Conservation (phyloP, 2,113 vertebrate genomes). For the Lathamus discolor region DNA sequence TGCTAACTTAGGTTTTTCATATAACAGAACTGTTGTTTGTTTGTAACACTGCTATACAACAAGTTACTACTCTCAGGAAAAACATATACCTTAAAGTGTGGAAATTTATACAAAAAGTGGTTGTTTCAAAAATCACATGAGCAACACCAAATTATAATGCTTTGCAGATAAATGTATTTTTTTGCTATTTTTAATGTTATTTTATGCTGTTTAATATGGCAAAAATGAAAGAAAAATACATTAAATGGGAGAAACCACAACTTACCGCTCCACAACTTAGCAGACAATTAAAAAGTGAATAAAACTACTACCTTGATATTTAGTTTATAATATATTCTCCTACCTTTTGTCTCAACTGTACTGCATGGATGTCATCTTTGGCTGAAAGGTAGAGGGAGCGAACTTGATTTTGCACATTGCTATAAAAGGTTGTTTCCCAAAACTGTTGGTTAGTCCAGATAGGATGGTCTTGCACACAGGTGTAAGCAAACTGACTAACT, state of each 20-base stretch:
- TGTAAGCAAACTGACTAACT: conserved; percentile 96
- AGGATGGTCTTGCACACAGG: conserved; percentile 95
- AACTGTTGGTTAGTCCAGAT: conserved; percentile 97
- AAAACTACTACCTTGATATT: background rate
- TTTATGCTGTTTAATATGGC: background rate
- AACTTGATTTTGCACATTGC: conserved; percentile 93
- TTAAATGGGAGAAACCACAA: background rate
- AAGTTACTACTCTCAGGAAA: background rate
- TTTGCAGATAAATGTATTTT: background rate
- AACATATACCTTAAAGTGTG: background rate
- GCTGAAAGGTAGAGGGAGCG: conserved; percentile 88
- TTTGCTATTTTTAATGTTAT: background rate
- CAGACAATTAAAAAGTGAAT: background rate
- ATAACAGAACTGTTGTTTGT: background rate
- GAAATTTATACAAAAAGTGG: background rate
- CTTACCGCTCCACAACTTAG: background rate
- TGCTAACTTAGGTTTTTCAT: background rate
- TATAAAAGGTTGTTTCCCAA: conserved; percentile 98
- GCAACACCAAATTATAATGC: background rate
- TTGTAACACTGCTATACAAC: background rate
- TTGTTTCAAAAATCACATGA: background rate
- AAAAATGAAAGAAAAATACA: background rate
- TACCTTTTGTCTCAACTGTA: conserved; percentile 82
- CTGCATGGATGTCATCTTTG: conserved; percentile 76
- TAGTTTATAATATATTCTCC: background rate